Percentiles rank a stretch among this genome's conserved stretches.
Conservation (phyloP, 2,113 vertebrate genomes). For the Larimichthys polyactis region DNA sequence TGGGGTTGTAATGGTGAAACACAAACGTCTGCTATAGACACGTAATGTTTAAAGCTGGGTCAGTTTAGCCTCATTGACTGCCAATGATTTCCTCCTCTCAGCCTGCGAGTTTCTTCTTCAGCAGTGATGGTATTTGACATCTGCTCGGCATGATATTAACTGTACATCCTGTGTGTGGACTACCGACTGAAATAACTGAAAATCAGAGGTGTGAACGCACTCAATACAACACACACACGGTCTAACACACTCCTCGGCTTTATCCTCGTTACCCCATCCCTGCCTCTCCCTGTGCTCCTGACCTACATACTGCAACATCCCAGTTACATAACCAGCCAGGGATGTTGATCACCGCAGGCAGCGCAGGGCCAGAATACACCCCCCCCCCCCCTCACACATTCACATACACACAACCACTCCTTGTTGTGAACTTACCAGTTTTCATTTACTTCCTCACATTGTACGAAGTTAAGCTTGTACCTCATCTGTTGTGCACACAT, state of each 20-base stretch:
- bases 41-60: neutral
- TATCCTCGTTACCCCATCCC: slow-evolving; percentile 55
- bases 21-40: neutral
- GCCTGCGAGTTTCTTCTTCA: neutral
- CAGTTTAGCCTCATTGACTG: neutral
- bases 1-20: slow-evolving; percentile 10
- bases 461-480: neutral
- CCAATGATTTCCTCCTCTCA: neutral
- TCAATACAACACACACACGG: slow-evolving; percentile 1
- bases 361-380: slow-evolving; percentile 22
- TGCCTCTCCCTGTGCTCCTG: slow-evolving; percentile 77
- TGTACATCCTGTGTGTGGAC: neutral
- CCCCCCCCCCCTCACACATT: slow-evolving; percentile 27
- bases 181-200: slow-evolving; percentile 13
- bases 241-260: slow-evolving; percentile 34
- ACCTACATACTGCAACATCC: slow-evolving; percentile 83
- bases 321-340: slow-evolving; percentile 80
- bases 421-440: slow-evolving; percentile 1
- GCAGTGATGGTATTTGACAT: slow-evolving; percentile 29
- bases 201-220: slow-evolving; percentile 10
- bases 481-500: neutral
- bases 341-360: slow-evolving; percentile 76
- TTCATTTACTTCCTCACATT: neutral
- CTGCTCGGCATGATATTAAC: neutral
- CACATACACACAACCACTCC: slow-evolving; percentile 6